These are phyloP conservation scores for Catalaphyllia jardinei DNA, from an alignment of 64 coral and sea anemone species.

Conservation along the genomic window DNA sequence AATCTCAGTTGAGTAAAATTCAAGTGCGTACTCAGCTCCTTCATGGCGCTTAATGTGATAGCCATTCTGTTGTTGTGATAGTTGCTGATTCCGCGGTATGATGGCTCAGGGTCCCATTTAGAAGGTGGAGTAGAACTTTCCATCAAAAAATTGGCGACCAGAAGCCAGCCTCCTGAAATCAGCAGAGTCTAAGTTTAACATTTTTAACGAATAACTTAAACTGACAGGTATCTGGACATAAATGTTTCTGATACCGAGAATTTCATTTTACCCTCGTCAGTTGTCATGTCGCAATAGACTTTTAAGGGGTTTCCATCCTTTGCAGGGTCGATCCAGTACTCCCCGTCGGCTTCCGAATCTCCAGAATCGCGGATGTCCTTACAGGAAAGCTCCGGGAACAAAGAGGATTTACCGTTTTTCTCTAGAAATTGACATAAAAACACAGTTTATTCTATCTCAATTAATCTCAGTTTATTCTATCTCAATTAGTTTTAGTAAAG, in stretches of 20 bases:
- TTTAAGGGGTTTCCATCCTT: conserved; percentile 13
- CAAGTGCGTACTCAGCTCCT: neutral
- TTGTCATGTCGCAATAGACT: conserved; percentile 56
- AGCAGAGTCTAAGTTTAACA: neutral
- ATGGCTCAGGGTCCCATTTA: neutral
- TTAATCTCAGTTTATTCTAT: too few relatives aligned
- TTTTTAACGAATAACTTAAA: neutral
- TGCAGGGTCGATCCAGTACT: conserved; percentile 56
- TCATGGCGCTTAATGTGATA: neutral
- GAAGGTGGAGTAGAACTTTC: neutral
- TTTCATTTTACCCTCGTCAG: neutral
- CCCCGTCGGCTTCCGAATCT: conserved; percentile 3
- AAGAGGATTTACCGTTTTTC: neutral
- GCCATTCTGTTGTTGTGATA: conserved; percentile 3
- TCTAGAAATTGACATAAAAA: neutral
- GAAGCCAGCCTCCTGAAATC: conserved; percentile 52
- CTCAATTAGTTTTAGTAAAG: too few relatives aligned
- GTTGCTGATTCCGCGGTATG: neutral
- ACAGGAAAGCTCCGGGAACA: conserved; percentile 6
- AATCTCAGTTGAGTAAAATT: conserved; percentile 39
- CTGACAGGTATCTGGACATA: too few relatives aligned
- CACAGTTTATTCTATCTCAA: too few relatives aligned
- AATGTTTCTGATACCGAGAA: too few relatives aligned
- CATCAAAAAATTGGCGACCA: neutral
- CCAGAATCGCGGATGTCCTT: conserved; percentile 1